Evolutionary conservation across 1,140 invertebrate genomes (phyloP), one percentile per base, ranked within the genome.

Genomic region (Microplitis mediator): DNA sequence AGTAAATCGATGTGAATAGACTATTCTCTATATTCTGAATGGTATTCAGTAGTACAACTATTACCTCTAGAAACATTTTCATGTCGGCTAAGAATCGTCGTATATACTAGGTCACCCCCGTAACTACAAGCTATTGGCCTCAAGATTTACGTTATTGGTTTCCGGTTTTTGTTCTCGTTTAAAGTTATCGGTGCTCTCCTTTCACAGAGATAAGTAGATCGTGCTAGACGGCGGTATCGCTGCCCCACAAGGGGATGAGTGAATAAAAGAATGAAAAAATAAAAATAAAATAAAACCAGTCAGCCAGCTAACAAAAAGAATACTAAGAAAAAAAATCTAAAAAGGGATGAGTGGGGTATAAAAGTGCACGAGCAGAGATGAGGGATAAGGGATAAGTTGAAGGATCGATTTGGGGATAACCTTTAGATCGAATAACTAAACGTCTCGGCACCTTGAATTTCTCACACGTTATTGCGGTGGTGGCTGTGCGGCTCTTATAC

Each of bases 111-210:
- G 65, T 67, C 65, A 67, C 50, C 63, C 62, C 63, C 56, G 39
- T 45, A 45, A 45, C 39, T 45, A 61, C 23, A 65, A 65, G 65
- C 65, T 32, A 67, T 67, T 67, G 39, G 39, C 23, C 65, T 67
- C 16, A 67, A 67, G 65, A 67, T 67, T 67, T 67, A 67, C 65
- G 65, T 67, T 67, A 67, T 67, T 67, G 65, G 65, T 67, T 67
- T 67, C 65, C 50, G 65, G 65, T 67, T 67, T 67, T 67, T 67
- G 65, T 67, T 67, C 65, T 67, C 65, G 65, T 67, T 67, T 67
- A 67, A 67, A 67, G 65, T 67, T 67, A 67, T 67, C 65, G 65
- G 51, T 39, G 65, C 65, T 67, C 65, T 52, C 65, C 65, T 67
- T 67, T 67, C 65, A 67, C 50, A 16, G 65, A 65, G 65, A 67